Percentiles rank a stretch among this genome's conserved stretches.
Evolutionary conservation across 2,113 vertebrate species (phyloP).

Genomic region (Corydoras maculifer): DNA sequence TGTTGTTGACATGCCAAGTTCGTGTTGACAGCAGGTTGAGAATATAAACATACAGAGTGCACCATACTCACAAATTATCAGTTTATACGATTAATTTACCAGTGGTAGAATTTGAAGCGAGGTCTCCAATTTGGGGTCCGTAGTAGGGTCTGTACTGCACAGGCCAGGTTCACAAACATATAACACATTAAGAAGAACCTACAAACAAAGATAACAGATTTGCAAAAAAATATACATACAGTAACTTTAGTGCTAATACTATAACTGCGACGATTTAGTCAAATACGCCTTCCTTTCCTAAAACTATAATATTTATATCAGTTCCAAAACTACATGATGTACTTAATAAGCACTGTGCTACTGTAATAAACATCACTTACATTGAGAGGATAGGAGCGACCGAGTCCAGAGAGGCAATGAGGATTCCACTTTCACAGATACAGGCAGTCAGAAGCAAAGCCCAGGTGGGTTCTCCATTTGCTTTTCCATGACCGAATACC

Average conservation of each 20-base stretch:
- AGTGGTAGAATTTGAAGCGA: conserved; percentile 96
- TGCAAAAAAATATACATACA: not conserved
- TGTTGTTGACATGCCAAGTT: too few species aligned
- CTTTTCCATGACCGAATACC: conserved; percentile 96
- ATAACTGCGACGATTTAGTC: too few species aligned
- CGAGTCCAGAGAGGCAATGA: conserved; percentile 91
- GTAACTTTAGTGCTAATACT: too few species aligned
- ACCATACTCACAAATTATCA: too few species aligned
- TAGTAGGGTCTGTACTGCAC: conserved; percentile 89
- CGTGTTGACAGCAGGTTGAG: too few species aligned
- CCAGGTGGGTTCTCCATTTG: conserved; percentile 96
- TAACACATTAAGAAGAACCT: conserved; percentile 99
- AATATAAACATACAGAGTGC: too few species aligned
- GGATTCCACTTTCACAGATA: conserved; percentile 96
- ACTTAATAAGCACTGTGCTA: not conserved
- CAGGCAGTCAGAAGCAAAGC: conserved; percentile 89
- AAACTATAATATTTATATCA: too few species aligned
- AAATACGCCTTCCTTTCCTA: too few species aligned
- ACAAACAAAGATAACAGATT: conserved; percentile 14
- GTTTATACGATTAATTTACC: conserved; percentile 56
- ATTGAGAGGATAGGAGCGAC: conserved; percentile 98
- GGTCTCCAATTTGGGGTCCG: conserved; percentile 97
- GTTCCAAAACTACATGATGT: too few species aligned
- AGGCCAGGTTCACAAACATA: conserved; percentile 98
- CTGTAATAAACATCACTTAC: conserved; percentile 59